Evolutionary conservation across 2,113 vertebrate species (phyloP).

Genomic region (Cyprinodon tularosa): DNA sequence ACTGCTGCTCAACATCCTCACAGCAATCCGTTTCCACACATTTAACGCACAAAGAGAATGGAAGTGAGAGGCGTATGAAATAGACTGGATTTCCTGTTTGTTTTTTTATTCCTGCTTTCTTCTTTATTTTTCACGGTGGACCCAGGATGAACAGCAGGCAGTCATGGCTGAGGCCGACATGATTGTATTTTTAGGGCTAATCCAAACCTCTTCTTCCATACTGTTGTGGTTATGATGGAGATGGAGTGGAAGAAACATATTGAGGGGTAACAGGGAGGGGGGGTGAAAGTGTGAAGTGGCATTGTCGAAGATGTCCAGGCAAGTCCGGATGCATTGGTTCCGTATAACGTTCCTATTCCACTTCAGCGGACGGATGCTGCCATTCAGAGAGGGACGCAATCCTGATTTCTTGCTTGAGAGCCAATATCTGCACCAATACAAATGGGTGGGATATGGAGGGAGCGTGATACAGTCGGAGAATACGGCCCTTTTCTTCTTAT

Average conservation of each 20-base stretch:
- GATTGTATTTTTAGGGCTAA: slow-evolving; percentile 78
- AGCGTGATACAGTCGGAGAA: slow-evolving; percentile 67
- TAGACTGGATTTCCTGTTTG: slow-evolving; percentile 59
- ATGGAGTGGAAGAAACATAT: slow-evolving; percentile 54
- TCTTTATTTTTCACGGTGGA: slow-evolving; percentile 69
- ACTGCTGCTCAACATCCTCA: slow-evolving; percentile 55
- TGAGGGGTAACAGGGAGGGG: slow-evolving; percentile 37
- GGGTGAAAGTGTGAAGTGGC: slow-evolving; percentile 54
- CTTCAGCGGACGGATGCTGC: slow-evolving; percentile 59
- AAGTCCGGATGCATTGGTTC: slow-evolving; percentile 79
- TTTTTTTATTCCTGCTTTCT: slow-evolving; percentile 6
- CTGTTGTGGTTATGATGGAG: slow-evolving; percentile 63
- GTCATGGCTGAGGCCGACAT: slow-evolving; percentile 61
- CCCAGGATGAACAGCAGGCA: slow-evolving; percentile 50
- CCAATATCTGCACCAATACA: slow-evolving; percentile 78
- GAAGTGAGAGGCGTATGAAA: slow-evolving; percentile 71
- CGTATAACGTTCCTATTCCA: slow-evolving; percentile 79
- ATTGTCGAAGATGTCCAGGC: slow-evolving; percentile 70
- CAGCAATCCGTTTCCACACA: slow-evolving; percentile 75
- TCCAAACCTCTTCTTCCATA: slow-evolving; percentile 62
- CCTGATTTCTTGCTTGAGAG: slow-evolving; percentile 73
- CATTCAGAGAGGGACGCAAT: slow-evolving; percentile 69
- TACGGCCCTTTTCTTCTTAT: slow-evolving; percentile 77
- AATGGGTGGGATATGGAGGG: slow-evolving; percentile 60
- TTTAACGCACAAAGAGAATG: slow-evolving; percentile 70